Evolutionary conservation across 35 echinoderm and acorn worm genomes (phyloP).

Genomic region (Acanthaster planci): DNA sequence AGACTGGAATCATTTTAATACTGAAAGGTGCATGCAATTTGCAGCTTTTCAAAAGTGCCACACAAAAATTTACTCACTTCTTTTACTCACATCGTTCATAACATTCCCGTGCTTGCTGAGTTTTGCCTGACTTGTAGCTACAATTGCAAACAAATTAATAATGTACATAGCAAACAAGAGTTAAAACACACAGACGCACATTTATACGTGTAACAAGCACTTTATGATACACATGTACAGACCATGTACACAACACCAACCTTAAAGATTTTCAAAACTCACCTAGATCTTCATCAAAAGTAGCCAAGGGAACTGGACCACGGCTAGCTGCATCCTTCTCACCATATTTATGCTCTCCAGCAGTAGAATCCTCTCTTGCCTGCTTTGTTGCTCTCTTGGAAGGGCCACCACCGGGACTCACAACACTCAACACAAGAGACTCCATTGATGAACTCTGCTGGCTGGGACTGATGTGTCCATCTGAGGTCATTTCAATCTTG

Average conservation of each 20-base stretch:
- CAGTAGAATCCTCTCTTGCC: neutral
- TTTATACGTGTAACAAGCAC: too few species aligned
- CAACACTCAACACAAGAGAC: slow-evolving; percentile 50
- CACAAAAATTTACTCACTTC: slow-evolving; percentile 11
- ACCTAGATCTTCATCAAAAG: slow-evolving; percentile 16
- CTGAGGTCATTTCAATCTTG: neutral
- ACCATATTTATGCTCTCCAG: neutral
- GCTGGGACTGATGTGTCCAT: neutral
- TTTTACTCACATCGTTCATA: slow-evolving; percentile 7
- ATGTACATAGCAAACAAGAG: too few species aligned
- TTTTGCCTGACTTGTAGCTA: too few species aligned
- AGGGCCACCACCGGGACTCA: neutral
- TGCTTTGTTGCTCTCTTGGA: neutral
- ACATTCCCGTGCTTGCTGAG: neutral
- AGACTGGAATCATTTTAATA: too few species aligned
- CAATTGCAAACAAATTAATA: too few species aligned
- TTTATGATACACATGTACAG: too few species aligned
- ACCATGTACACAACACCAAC: too few species aligned
- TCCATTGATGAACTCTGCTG: slow-evolving; percentile 45
- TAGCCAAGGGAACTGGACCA: slow-evolving; percentile 16
- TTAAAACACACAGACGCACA: too few species aligned
- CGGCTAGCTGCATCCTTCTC: neutral
- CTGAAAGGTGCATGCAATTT: too few species aligned
- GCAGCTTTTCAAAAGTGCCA: slow-evolving; percentile 1
- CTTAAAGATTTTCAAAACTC: neutral